Evolutionary conservation across 2,797 vertebrate species (phyloP).

Genomic region (Phataginus tricuspis): DNA sequence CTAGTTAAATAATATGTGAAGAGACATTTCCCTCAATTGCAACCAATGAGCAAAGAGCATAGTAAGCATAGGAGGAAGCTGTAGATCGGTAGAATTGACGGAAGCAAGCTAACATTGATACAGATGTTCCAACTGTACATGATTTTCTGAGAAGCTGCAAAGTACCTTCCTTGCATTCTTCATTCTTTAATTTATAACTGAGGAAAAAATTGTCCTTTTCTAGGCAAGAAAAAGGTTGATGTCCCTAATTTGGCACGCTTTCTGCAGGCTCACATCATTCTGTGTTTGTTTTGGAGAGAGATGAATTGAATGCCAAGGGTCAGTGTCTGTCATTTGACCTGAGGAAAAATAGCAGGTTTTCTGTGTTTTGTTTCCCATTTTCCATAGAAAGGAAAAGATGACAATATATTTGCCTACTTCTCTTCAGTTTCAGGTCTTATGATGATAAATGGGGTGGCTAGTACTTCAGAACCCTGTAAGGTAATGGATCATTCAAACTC

Average conservation of each 20-base stretch:
- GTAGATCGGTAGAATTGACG: background rate
- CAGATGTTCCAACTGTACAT: background rate
- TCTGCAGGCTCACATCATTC: background rate
- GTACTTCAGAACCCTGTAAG: background rate
- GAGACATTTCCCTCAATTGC: background rate
- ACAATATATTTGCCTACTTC: background rate
- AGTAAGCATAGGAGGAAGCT: background rate
- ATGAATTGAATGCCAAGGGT: slow-evolving; percentile 23
- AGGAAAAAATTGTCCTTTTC: background rate
- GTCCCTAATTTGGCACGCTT: background rate
- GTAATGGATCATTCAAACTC: background rate
- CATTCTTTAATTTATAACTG: background rate
- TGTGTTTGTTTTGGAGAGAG: slow-evolving; percentile 39
- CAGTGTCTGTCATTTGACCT: slow-evolving; percentile 61
- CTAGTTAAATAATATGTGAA: background rate
- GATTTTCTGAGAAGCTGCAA: background rate
- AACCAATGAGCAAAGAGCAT: background rate
- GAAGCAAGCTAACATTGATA: slow-evolving; percentile 5
- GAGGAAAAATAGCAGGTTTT: slow-evolving; percentile 1
- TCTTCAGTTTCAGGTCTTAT: background rate
- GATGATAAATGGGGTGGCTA: background rate
- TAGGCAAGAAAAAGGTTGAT: background rate
- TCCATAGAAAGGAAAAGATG: slow-evolving; percentile 46
- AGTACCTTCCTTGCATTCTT: background rate
- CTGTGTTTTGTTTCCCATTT: slow-evolving; percentile 18